Percentiles rank a stretch among this genome's conserved stretches.
phyloP scores from a whole-genome alignment of 2,797 vertebrate species.

The Pipistrellus pipistrellus region DNA sequence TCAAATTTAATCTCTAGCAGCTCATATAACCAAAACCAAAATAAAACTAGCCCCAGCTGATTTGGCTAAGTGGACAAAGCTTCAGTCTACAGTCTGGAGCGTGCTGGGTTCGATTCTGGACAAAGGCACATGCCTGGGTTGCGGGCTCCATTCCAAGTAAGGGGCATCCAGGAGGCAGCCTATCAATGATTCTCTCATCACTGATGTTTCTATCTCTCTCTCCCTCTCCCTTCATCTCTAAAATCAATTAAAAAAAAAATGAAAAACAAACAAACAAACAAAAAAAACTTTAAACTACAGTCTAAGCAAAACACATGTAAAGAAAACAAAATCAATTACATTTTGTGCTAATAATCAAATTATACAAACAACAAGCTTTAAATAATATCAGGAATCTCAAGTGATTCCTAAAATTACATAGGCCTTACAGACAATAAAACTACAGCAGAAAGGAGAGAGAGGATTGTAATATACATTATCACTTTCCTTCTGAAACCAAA shows the following conservation, averaged over 20 bases:
- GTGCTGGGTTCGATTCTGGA: too few species aligned
- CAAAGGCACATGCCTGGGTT: too few species aligned
- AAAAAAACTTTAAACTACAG: background rate
- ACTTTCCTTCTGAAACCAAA: slow-evolving; percentile 77
- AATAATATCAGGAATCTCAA: slow-evolving; percentile 67
- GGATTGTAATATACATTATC: slow-evolving; percentile 51
- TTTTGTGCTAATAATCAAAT: slow-evolving; percentile 32
- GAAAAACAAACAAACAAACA: background rate
- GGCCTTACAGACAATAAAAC: slow-evolving; percentile 77
- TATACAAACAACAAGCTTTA: slow-evolving; percentile 69
- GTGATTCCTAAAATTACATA: slow-evolving; percentile 79
- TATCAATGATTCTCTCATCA: too few species aligned
- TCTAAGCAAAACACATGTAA: slow-evolving; percentile 12
- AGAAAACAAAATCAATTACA: slow-evolving; percentile 47
- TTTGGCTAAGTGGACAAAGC: too few species aligned
- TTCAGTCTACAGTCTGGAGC: too few species aligned
- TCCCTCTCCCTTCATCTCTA: too few species aligned
- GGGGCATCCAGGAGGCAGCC: too few species aligned
- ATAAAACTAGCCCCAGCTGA: background rate
- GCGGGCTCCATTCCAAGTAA: too few species aligned
- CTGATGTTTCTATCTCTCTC: too few species aligned
- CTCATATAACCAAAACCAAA: background rate
- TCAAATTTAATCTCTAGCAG: slow-evolving; percentile 32
- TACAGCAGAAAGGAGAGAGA: slow-evolving; percentile 65
- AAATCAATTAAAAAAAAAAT: too few species aligned